Conservation (phyloP, 2,888 invertebrate genomes). For the Dione juno region DNA sequence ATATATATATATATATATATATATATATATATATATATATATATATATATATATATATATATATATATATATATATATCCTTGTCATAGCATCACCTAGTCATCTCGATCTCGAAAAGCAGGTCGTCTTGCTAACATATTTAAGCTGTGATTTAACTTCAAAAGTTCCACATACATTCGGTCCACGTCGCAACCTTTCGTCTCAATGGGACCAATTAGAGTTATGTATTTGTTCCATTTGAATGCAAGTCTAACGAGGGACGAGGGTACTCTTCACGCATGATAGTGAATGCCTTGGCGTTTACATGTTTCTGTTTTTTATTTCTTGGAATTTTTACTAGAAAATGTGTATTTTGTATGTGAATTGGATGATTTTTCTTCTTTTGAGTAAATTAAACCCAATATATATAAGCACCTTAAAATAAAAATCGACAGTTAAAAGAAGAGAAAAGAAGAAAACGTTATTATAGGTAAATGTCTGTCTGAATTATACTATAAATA, state of each 20-base stretch:
- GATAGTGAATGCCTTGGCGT: constrained; percentile 27
- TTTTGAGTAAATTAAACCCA: neutral
- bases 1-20: no score
- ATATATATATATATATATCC: no score
- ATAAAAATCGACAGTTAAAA: no score
- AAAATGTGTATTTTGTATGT: neutral
- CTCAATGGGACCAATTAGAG: constrained; percentile 70
- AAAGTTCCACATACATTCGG: constrained; percentile 50
- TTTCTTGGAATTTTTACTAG: constrained; percentile 5
- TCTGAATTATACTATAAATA: no score
- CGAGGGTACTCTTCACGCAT: constrained; percentile 62
- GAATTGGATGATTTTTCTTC: neutral
- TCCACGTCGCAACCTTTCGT: constrained; percentile 57
- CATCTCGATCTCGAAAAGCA: neutral
- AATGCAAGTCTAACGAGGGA: constrained; percentile 59
- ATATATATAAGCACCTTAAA: no score
- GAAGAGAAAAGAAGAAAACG: no score
- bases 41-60: no score
- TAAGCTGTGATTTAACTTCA: constrained; percentile 46
- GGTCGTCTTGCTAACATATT: constrained; percentile 24
- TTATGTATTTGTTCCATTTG: constrained; percentile 47
- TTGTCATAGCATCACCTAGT: no score
- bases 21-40: no score
- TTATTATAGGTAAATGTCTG: no score
- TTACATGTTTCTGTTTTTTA: constrained; percentile 13